Conservation (phyloP, 2,113 vertebrate genomes). For the Cyanoliseus patagonus region DNA sequence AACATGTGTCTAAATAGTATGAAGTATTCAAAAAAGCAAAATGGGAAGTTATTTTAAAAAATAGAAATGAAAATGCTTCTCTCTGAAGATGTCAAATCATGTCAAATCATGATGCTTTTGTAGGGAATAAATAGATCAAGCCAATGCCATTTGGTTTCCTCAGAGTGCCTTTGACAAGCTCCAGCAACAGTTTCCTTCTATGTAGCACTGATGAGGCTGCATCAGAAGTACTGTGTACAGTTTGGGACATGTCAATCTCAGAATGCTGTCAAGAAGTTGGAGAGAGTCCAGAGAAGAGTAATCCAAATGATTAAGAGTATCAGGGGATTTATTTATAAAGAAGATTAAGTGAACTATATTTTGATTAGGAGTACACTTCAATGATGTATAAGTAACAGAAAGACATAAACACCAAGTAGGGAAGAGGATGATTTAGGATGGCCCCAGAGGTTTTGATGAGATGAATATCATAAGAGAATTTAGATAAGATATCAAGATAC, state of each 20-base stretch:
- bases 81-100: background rate
- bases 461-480: constrained; percentile 29
- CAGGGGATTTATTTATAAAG: constrained; percentile 47
- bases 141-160: constrained; percentile 7
- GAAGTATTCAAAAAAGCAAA: background rate
- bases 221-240: constrained; percentile 9
- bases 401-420: constrained; percentile 39
- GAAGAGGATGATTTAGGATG: constrained; percentile 9
- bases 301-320: constrained; percentile 57
- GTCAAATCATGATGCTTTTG: background rate
- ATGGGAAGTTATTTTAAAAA: background rate
- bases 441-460: background rate
- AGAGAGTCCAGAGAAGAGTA: constrained; percentile 40
- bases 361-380: constrained; percentile 52
- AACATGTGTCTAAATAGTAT: background rate
- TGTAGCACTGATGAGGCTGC: background rate
- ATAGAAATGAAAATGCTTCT: background rate
- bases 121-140: background rate
- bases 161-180: background rate
- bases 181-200: background rate
- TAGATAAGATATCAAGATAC: background rate
- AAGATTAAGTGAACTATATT: constrained; percentile 63
- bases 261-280: constrained; percentile 24
- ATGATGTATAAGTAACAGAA: constrained; percentile 31
- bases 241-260: constrained; percentile 52